A percentile compares a stretch with the other conserved stretches of the same genome.
These are phyloP conservation scores for Podilymbus podiceps DNA, from an alignment of 2,113 vertebrate genomes.

Conservation along the genomic window DNA sequence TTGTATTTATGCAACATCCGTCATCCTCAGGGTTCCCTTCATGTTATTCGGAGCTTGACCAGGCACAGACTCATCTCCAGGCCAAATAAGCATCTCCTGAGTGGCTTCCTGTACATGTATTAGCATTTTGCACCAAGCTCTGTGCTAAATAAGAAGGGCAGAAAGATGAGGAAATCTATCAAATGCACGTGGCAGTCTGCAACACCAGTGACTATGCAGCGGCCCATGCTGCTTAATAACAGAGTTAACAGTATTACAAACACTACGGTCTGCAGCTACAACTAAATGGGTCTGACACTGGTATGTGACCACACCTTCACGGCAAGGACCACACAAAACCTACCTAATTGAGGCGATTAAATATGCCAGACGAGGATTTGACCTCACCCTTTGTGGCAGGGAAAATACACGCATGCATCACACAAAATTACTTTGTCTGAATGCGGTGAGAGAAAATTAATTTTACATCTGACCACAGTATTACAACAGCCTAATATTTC, in stretches of 20 bases:
- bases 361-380: background rate
- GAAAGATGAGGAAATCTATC: background rate
- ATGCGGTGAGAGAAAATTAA: background rate
- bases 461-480: background rate
- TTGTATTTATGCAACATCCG: background rate
- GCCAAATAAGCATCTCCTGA: background rate
- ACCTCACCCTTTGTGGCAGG: background rate
- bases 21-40: background rate
- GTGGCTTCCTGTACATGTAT: background rate
- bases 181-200: background rate
- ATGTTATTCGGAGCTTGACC: background rate
- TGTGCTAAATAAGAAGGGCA: background rate
- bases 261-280: background rate
- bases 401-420: background rate
- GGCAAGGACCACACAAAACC: background rate
- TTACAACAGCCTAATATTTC: constrained; percentile 8
- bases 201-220: background rate
- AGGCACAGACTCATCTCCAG: background rate
- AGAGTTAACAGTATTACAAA: background rate
- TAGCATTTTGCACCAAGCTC: background rate
- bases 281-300: background rate
- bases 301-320: background rate
- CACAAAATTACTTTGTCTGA: background rate
- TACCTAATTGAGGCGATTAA: background rate
- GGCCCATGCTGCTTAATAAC: background rate